Base-by-base conservation (phyloP, 23 tunicate genomes). In the Ascidia mentula region DNA sequence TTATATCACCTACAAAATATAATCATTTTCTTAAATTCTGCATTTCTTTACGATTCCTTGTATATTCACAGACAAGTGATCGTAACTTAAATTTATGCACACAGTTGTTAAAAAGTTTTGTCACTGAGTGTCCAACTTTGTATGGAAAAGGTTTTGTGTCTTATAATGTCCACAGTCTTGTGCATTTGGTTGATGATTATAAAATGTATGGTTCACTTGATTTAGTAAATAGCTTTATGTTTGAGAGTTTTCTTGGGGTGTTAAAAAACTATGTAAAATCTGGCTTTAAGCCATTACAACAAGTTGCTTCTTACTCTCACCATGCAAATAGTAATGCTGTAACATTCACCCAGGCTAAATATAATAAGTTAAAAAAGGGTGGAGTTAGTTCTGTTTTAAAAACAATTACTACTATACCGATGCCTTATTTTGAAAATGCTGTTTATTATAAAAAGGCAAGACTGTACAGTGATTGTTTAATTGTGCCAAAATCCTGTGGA, bases 151-250 rank as follows among this genome's bases (percentile, higher is more conserved):
- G 34, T 18, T 76, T 76, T 40, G 31, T 28, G 20, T n/a, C 80
- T 17, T 76, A 76, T 31, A 76, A 76, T 76, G 80, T 76, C 9
- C 80, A 76, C 80, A 39, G 65, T 76, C 45, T 76, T 15, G 40
- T 76, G 13, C 80, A 76, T 76, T 76, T 76, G 40, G 65, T 40
- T 40, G 65, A 76, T 40, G 80, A 76, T 76, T 76, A 39, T 76
- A 26, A 15, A 26, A 26, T 6, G 8, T 76, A 76, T 76, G 80
- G 80, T 38, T 76, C 80, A 9, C 61, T 76, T 18, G 80, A 40
- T 42, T 26, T 15, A 7, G 35, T 76, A 24, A 76, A 40, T 40
- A 9, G 65, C 26, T 76, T 76, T 76, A 28, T 39, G 17, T 76
- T 76, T 76, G 80, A 76, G 40, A 76, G 80, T 32, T 76, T 38